Evolutionary conservation across 2,113 vertebrate genomes (phyloP), one percentile per base, ranked within the genome.

Genomic region (Chaenocephalus aceratus): DNA sequence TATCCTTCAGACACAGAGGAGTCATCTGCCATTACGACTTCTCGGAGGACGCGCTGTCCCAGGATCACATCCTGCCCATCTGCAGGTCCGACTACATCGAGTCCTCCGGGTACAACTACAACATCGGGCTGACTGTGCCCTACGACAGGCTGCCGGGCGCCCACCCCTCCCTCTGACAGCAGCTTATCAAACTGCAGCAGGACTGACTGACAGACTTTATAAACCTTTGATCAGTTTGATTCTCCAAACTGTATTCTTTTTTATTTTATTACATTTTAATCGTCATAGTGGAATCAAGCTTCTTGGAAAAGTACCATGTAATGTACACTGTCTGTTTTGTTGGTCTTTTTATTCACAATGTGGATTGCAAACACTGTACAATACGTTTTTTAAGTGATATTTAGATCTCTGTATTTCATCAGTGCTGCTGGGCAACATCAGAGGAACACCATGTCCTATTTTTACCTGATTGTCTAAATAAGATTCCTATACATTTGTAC

Each of bases 11-110:
- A 74, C 96, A 98, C 85, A 90, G 96, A 5, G 98, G 98, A 30
- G 89, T 96, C 71, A 96, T 99, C 91, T 95, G 96, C 5, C 96
- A 92, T 71, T 98, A 99, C 0, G 96, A 97, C 72, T 99, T 99
- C 89, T 96, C 97, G 0, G 95, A 94, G 85, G 96, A 98, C 45
- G 89, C 91, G 26, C 15, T 92, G 86, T 87, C 95, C 0, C 94
- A 83, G 10, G 96, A 96, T 16, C 95, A 96, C 9, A 4, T 97
- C 9, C 94, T 98, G 3, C 97, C 98, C 21, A 96, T 98, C 89
- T 99, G 97, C 93, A 96, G 96, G 75, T 96, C 97, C 0, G 89
- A 96, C 88, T 96, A 96, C 59, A 87, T 70, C 0, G 91, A 95
- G 67, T 65, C 89, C 8, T 76, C 88, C 0, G 96, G 96, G 0